Evolutionary conservation across 2,888 invertebrate species (phyloP).

Genomic region (Harpagoxenus sublaevis): DNA sequence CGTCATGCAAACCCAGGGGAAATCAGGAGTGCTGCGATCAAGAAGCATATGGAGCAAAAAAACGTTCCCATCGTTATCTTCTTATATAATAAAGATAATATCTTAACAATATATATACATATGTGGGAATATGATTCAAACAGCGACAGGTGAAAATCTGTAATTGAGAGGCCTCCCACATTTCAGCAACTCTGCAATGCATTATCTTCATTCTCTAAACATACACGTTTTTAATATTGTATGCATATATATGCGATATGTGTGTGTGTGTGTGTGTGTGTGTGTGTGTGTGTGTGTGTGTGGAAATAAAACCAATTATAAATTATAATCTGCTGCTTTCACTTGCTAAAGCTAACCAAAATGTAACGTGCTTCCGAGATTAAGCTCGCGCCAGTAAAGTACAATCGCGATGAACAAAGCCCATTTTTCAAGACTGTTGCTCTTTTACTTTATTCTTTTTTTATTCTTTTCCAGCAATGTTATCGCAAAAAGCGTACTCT

Average conservation of each 20-base stretch:
- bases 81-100: neutral
- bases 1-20: neutral
- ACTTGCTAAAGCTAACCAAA: constrained; percentile 33
- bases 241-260: neutral
- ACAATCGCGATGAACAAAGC: neutral
- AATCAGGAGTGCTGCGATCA: neutral
- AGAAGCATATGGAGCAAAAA: neutral
- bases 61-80: neutral
- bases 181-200: neutral
- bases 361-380: neutral
- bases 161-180: neutral
- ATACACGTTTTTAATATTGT: neutral
- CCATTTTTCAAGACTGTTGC: neutral
- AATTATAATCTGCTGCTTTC: neutral
- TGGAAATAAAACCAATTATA: neutral
- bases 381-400: neutral
- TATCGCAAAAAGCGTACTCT: neutral
- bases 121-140: neutral
- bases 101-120: neutral
- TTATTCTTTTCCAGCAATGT: neutral
- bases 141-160: neutral
- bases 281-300: neutral
- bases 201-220: neutral
- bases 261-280: neutral
- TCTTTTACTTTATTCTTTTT: neutral